A percentile compares a stretch with the other conserved stretches of the same genome.
phyloP scores from a whole-genome alignment of 2,113 vertebrate genomes.

The Istiophorus platypterus region DNA sequence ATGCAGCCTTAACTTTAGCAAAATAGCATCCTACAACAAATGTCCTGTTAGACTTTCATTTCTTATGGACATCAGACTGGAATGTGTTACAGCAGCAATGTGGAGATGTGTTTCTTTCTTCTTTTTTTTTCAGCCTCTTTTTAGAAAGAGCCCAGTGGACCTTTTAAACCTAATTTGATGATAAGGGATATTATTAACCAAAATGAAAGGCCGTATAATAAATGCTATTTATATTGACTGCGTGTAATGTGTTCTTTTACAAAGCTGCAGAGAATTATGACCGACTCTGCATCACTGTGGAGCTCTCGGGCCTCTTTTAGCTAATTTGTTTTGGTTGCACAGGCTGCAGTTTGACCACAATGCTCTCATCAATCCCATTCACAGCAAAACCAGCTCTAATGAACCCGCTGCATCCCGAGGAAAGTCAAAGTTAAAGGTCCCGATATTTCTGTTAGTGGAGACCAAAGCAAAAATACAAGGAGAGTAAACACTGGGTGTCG shows the following conservation, averaged over 20 bases:
- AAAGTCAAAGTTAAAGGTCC: not conserved
- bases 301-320: not conserved
- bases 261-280: not conserved
- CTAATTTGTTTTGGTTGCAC: not conserved
- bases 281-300: not conserved
- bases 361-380: not conserved
- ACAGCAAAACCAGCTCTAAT: not conserved
- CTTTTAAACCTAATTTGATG: not conserved
- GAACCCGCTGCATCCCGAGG: not conserved
- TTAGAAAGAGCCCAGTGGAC: not conserved
- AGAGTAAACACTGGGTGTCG: not conserved
- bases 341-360: not conserved
- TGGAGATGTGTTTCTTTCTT: not conserved
- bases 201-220: not conserved
- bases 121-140: not conserved
- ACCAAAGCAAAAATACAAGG: not conserved
- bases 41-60: not conserved
- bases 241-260: not conserved
- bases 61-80: not conserved
- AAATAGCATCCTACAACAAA: not conserved
- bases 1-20: conserved; percentile 8
- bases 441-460: not conserved
- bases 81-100: not conserved
- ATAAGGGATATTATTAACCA: not conserved
- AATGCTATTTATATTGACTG: not conserved